Evolutionary conservation across 2,888 invertebrate species (phyloP).

Genomic region (Tenthredo mesomela): DNA sequence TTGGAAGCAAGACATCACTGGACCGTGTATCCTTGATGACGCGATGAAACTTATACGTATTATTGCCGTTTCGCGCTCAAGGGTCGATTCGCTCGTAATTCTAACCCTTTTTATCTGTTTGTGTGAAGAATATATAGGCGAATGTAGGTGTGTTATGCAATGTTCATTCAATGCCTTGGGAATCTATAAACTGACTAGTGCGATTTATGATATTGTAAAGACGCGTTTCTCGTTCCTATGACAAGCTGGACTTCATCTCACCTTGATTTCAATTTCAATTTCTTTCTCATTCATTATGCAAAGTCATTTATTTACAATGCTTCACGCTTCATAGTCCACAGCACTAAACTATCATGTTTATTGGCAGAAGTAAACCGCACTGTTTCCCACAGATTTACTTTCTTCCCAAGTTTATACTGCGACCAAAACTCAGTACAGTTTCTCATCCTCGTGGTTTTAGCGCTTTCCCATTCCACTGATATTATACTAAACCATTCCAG

Average conservation of each 20-base stretch:
- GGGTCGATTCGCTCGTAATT: background rate
- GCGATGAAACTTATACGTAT: conserved; percentile 11
- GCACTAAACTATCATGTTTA: background rate
- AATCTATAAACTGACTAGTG: background rate
- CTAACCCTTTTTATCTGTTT: background rate
- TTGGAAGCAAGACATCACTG: conserved; percentile 21
- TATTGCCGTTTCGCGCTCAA: background rate
- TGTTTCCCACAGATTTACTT: background rate
- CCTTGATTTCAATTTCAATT: conserved; percentile 37
- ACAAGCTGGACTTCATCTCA: background rate
- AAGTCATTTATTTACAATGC: background rate
- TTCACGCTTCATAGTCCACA: conserved; percentile 28
- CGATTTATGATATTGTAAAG: background rate
- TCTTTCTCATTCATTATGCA: conserved; percentile 11
- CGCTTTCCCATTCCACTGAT: conserved; percentile 15
- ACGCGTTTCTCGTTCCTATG: background rate
- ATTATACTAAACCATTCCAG: background rate
- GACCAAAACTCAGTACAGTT: background rate
- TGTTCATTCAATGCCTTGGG: background rate
- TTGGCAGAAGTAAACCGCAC: background rate
- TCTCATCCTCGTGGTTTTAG: conserved; percentile 39
- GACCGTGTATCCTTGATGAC: background rate
- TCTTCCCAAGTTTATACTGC: background rate
- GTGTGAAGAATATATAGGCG: background rate
- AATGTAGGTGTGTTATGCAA: background rate